These are phyloP conservation scores for Lagodon rhomboides DNA, from an alignment of 2,797 vertebrate species.

Conservation along the genomic window DNA sequence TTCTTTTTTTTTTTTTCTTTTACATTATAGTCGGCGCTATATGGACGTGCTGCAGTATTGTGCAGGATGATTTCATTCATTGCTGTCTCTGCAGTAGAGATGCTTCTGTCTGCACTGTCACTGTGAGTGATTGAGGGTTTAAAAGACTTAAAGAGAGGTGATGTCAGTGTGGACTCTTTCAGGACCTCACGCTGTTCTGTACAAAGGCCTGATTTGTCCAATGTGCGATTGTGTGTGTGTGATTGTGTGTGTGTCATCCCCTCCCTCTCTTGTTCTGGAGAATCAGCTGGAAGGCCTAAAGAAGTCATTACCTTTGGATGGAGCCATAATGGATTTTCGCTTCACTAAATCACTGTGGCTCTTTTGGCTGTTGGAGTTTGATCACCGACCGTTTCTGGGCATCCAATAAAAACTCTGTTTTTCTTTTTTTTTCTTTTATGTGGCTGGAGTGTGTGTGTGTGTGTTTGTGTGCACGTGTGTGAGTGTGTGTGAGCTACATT, in stretches of 20 bases:
- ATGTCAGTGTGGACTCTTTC: slow-evolving; percentile 54
- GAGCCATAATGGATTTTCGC: slow-evolving; percentile 84
- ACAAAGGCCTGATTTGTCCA: slow-evolving; percentile 65
- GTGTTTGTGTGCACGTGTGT: slow-evolving; percentile 3
- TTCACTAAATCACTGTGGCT: slow-evolving; percentile 82
- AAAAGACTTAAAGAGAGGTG: slow-evolving; percentile 55
- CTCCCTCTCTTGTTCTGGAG: slow-evolving; percentile 67
- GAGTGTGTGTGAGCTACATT: slow-evolving; percentile 41
- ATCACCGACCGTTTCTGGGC: slow-evolving; percentile 81
- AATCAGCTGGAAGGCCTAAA: slow-evolving; percentile 82
- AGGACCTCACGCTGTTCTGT: slow-evolving; percentile 52
- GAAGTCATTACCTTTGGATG: slow-evolving; percentile 86
- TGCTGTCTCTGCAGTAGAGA: slow-evolving; percentile 30
- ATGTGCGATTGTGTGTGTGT: slow-evolving; percentile 22
- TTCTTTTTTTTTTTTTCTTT: neutral
- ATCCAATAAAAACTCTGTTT: slow-evolving; percentile 76
- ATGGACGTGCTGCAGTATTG: neutral
- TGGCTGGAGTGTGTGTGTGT: slow-evolving; percentile 13
- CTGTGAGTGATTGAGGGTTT: slow-evolving; percentile 53
- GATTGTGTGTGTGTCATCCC: slow-evolving; percentile 47
- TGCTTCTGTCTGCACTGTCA: slow-evolving; percentile 29
- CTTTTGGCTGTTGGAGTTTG: slow-evolving; percentile 83
- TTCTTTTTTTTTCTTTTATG: slow-evolving; percentile 53
- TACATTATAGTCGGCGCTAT: slow-evolving; percentile 1
- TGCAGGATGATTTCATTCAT: neutral